Percentiles rank a stretch among this genome's conserved stretches.
These are phyloP conservation scores for Malurus cyaneus DNA, from an alignment of 2,113 vertebrate genomes.

Conservation along the genomic window DNA sequence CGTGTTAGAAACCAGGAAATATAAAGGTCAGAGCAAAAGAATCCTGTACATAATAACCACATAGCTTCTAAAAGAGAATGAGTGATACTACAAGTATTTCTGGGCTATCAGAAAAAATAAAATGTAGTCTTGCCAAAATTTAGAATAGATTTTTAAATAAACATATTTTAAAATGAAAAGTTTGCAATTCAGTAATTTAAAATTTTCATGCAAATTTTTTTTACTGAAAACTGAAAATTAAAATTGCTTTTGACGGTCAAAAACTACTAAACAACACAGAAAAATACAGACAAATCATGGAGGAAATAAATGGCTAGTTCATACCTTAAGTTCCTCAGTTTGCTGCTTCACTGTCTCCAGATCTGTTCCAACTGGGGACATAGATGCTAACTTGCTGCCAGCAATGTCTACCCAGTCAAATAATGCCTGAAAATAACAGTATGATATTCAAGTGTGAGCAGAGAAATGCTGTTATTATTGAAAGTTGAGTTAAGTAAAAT, in stretches of 20 bases:
- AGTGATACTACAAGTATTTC: neutral
- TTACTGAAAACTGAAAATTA: neutral
- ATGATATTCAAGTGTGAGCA: neutral
- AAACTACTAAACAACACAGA: neutral
- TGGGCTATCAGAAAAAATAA: neutral
- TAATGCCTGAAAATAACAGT: constrained; percentile 82
- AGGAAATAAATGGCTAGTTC: neutral
- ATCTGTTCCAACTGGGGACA: constrained; percentile 96
- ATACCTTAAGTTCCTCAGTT: constrained; percentile 96
- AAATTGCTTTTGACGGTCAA: neutral
- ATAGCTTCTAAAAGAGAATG: neutral
- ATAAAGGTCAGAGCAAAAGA: neutral
- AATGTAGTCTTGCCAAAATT: neutral
- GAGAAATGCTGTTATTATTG: neutral
- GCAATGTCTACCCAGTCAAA: constrained; percentile 99
- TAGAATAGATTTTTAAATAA: neutral
- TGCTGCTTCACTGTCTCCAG: constrained; percentile 99
- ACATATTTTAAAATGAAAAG: neutral
- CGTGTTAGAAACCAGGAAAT: neutral
- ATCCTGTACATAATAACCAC: neutral
- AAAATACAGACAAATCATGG: neutral
- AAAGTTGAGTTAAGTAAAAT: neutral
- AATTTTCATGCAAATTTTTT: neutral
- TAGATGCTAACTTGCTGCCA: constrained; percentile 89
- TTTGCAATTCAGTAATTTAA: neutral